Evolutionary conservation across 2,797 vertebrate species (phyloP), one percentile per base, ranked within the genome.

Genomic region (Aphelocoma californica): DNA sequence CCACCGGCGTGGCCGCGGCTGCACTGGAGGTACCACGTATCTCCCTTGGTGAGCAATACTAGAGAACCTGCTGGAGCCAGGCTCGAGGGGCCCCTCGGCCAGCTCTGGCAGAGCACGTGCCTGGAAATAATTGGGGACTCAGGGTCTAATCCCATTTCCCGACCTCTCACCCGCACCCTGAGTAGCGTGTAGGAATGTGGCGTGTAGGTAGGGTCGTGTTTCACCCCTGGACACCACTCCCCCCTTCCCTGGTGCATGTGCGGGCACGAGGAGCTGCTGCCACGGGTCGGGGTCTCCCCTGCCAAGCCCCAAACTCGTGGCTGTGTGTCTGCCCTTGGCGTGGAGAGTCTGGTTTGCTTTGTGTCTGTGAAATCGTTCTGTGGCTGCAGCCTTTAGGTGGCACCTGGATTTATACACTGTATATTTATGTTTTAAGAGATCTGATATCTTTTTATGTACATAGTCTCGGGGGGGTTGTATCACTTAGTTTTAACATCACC

Each of bases 401-500:
- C 40, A 48, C 81, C 84, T 56, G 69, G 26, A 40, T 92, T 93
- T 91, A 40, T 51, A 73, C 95, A 65, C 91, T 95, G 90, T 96
- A 23, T 93, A 96, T 97, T 97, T 96, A 96, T 96, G 74, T 95
- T 86, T 93, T 47, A 32, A 78, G 84, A 90, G 82, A 58, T 81
- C 48, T 47, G 53, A 23, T 3, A 24, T 88, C 92, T 94, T 90
- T 85, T 91, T 80, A 25, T 96, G 95, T 97, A 92, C 54, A 85
- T 97, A 95, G 95, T 93, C 50, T 73, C 0, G 8, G 53, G 45
- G 91, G 53, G 21, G 50, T 36, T 69, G 5, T 50, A 21, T 66
- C 5, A 28, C 51, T 79, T 78, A 26, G 44, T 57, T 83, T 81
- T 44, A 70, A 77, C 1, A 28, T 84, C 54, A 61, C 58, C 88